Evolutionary conservation across 2,888 invertebrate genomes (phyloP), one percentile per base, ranked within the genome.

Genomic region (Erebia palarica): DNA sequence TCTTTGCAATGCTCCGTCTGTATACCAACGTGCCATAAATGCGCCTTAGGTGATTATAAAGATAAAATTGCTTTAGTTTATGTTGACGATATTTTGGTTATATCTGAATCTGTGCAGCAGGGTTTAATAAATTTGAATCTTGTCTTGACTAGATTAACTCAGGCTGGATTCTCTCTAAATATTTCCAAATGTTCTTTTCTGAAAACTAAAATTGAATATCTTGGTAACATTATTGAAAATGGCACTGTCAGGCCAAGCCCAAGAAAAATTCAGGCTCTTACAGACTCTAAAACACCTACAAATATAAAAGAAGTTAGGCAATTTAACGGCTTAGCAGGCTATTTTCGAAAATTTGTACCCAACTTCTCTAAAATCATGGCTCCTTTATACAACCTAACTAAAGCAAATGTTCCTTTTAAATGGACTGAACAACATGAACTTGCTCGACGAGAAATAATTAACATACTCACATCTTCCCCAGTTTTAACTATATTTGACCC

Each of bases 311-410:
- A 78, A 68, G 73, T 78, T 0, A 68, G 76, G 69, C 78, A 78
- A 36, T 78, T 78, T 63, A 47, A 77, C 9, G 77, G 79, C 0
- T 47, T 79, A 7, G 75, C 76, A 0, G 67, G 75, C 10, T 78
- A 75, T 69, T 79, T 77, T 57, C 60, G 79, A 2, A 75, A 74
- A 47, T 78, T 77, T 70, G 75, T 83, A 5, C 75, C 77, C 7
- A 68, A 76, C 9, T 84, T 79, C 65, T 75, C 82, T 0, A 1
- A 60, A 0, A 71, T 73, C 3, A 78, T 76, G 8, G 72, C 75
- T n/a, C 36, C 42, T 8, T 9, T 59, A 2, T 36, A 36, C 8
- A 42, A 42, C 8, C 42, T 59, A 16, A 36, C 42, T 1, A 59
- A 42, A 13, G n/a, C 14, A 7, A 42, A 14, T 42, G 59, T 3